phyloP scores from a whole-genome alignment of 2,888 invertebrate species.

The Fissipunctia ypsillon region DNA sequence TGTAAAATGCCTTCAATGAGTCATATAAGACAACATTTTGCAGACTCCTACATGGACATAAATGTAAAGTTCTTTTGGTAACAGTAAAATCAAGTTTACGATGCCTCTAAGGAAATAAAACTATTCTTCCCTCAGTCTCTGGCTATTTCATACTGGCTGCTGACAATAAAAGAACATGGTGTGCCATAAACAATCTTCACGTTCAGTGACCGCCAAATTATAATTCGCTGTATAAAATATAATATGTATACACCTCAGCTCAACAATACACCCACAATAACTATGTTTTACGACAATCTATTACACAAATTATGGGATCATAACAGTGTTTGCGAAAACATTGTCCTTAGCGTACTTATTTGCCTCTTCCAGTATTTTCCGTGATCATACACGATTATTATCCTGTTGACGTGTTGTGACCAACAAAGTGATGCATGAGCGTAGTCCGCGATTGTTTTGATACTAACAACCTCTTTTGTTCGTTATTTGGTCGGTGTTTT shows the following conservation, averaged over 20 bases:
- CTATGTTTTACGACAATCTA: slow-evolving; percentile 52
- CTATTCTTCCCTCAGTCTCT: slow-evolving; percentile 1
- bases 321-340: slow-evolving; percentile 58
- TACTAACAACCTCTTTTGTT: slow-evolving; percentile 64
- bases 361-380: slow-evolving; percentile 59
- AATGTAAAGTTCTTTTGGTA: neutral
- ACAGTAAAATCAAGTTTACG: slow-evolving; percentile 35
- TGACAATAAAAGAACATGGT: slow-evolving; percentile 30
- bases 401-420: slow-evolving; percentile 81
- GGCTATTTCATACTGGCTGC: slow-evolving; percentile 12
- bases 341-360: slow-evolving; percentile 40
- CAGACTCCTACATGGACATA: neutral
- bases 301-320: slow-evolving; percentile 58
- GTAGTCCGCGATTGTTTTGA: slow-evolving; percentile 68
- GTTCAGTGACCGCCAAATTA: slow-evolving; percentile 37
- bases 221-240: slow-evolving; percentile 27
- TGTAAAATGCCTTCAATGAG: neutral
- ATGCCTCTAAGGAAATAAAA: slow-evolving; percentile 3
- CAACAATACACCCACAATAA: slow-evolving; percentile 55
- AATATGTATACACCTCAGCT: slow-evolving; percentile 40
- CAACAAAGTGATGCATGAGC: slow-evolving; percentile 74
- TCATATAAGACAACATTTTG: neutral
- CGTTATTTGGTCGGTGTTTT: slow-evolving; percentile 42
- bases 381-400: slow-evolving; percentile 71
- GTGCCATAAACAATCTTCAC: slow-evolving; percentile 28